Evolutionary conservation across 2,888 invertebrate species (phyloP), one percentile per base, ranked within the genome.

Genomic region (Eustalomyia histrio): DNA sequence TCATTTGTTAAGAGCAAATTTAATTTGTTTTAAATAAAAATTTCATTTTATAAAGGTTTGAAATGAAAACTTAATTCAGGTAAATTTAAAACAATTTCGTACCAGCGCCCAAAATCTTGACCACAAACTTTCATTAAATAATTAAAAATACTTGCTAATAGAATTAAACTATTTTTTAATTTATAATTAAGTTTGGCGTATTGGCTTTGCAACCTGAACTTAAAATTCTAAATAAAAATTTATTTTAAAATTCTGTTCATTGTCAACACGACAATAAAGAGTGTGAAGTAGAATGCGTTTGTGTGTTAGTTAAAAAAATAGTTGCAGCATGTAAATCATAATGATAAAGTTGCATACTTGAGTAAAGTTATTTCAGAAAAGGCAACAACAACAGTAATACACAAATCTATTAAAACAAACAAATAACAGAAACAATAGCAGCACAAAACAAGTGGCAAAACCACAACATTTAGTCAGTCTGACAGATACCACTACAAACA

Each of bases 311-410:
- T n/a, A n/a, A 47, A 47, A 47, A 43, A 14, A n/a, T n/a, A n/a
- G n/a, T n/a, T n/a, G n/a, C n/a, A n/a, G 69, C 87, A 86, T 87
- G 86, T 88, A 88, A 88, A 88, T 88, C 89, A 88, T 87, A 88
- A 88, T 88, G 89, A 88, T 88, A 88, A 87, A 88, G 89, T 88
- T 88, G 88, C 87, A 88, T 88, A 88, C 86, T 88, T 88, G 87
- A 87, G 87, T 80, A 86, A 85, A 88, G 87, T 88, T 87, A 88
- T 88, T 82, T 82, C 83, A 71, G 83, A 29, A 71, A n/a, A 71
- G 65, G 84, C 29, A 29, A 29, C 29, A 29, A 29, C 29, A 29
- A 24, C 5, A 24, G 5, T 5, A 24, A 24, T 7, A 29, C 29
- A 29, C 6, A 29, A 29, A 29, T 29, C 1, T 7, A 29, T 29